Evolutionary conservation across 2,113 vertebrate species (phyloP).

Genomic region (Neoarius graeffei): DNA sequence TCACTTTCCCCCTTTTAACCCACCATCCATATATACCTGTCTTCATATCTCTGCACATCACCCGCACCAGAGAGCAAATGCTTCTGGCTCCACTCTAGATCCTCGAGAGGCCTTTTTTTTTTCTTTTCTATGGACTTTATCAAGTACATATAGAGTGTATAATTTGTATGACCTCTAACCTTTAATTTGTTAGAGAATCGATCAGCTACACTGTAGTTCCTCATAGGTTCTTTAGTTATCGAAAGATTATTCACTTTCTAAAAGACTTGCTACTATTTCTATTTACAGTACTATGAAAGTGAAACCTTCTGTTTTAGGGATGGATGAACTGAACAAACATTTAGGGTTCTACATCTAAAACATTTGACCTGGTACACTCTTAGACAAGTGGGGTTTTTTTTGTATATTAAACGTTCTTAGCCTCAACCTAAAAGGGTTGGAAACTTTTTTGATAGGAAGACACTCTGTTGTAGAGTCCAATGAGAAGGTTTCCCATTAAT

Average conservation of each 20-base stretch:
- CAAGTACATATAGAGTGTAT: not conserved
- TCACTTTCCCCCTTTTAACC: conserved; percentile 39
- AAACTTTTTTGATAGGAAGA: not conserved
- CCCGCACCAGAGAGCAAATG: conserved; percentile 14
- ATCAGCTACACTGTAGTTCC: not conserved
- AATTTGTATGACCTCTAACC: not conserved
- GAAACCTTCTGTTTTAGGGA: not conserved
- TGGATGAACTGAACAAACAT: not conserved
- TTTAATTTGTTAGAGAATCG: not conserved
- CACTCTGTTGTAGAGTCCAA: not conserved
- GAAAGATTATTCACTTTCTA: not conserved
- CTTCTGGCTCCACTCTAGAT: conserved; percentile 11
- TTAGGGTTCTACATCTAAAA: not conserved
- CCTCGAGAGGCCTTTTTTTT: not conserved
- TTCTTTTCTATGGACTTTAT: not conserved
- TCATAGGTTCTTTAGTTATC: not conserved
- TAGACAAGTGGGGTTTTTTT: not conserved
- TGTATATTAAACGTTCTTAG: not conserved
- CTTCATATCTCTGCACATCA: conserved; percentile 43
- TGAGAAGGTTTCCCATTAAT: not conserved
- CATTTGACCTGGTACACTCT: not conserved
- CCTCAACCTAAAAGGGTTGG: not conserved
- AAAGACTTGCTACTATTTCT: not conserved
- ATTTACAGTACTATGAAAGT: not conserved
- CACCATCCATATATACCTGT: conserved; percentile 40